Evolutionary conservation across 1,140 invertebrate species (phyloP).

Genomic region (Drosophila persimilis): DNA sequence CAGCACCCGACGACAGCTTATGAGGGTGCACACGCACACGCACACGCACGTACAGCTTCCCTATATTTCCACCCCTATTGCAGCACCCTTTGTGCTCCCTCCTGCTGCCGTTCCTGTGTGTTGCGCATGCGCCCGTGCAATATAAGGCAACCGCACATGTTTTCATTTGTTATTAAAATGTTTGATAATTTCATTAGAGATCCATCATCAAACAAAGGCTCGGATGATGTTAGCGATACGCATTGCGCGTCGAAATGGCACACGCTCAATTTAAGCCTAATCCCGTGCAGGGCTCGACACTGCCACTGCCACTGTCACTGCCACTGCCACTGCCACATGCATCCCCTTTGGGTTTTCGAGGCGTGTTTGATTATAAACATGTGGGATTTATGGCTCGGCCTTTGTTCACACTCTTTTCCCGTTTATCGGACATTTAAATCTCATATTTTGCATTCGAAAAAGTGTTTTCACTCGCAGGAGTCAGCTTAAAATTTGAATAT

Average conservation of each 20-base stretch:
- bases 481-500: constrained; percentile 73
- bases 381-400: constrained; percentile 75
- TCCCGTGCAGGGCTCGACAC: constrained; percentile 29
- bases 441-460: constrained; percentile 17
- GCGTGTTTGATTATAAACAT: constrained; percentile 81
- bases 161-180: constrained; percentile 83
- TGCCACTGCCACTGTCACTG: not conserved
- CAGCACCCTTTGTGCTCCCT: constrained; percentile 43
- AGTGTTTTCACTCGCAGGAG: constrained; percentile 27
- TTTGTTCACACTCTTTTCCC: constrained; percentile 52
- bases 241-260: constrained; percentile 44
- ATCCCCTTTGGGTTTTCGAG: not conserved
- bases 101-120: constrained; percentile 37
- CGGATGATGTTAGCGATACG: constrained; percentile 46
- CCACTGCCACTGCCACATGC: not conserved
- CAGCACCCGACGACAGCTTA: constrained; percentile 26
- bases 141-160: constrained; percentile 80
- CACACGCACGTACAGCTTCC: too few species aligned
- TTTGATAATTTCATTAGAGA: constrained; percentile 82
- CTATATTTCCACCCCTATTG: constrained; percentile 19
- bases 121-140: constrained; percentile 69
- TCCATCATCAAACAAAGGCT: constrained; percentile 66
- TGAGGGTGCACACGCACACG: constrained; percentile 29
- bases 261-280: constrained; percentile 82
- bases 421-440: constrained; percentile 62